A percentile compares a stretch with the other conserved stretches of the same genome.
Conservation (phyloP, 92 coral and sea anemone species). For the Pocillopora meandrina region DNA sequence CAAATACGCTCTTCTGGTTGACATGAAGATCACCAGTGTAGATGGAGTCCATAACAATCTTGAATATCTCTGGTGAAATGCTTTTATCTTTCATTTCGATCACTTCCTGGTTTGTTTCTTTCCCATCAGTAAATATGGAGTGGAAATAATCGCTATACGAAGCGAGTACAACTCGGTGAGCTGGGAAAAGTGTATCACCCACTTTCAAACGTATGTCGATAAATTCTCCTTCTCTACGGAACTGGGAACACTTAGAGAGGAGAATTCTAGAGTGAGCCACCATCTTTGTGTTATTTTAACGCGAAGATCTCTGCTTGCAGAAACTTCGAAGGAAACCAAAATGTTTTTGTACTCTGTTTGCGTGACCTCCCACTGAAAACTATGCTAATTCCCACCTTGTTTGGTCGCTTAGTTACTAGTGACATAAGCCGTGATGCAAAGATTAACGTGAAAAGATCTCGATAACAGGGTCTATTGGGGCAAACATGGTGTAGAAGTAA, state of each 20-base stretch:
- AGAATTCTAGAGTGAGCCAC: background rate
- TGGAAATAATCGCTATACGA: constrained; percentile 9
- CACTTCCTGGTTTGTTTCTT: constrained; percentile 8
- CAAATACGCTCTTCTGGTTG: constrained; percentile 51
- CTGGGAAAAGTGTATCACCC: background rate
- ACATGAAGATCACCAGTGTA: constrained; percentile 63
- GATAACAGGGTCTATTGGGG: too few species aligned
- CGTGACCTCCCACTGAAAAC: too few species aligned
- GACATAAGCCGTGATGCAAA: too few species aligned
- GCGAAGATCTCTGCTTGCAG: too few species aligned
- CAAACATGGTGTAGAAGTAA: too few species aligned
- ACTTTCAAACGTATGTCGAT: constrained; percentile 3
- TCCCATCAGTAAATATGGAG: background rate
- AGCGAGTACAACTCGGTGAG: constrained; percentile 3
- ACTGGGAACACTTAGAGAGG: background rate
- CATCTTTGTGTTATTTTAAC: background rate
- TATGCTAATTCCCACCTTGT: too few species aligned
- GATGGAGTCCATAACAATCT: constrained; percentile 59
- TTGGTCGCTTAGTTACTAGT: too few species aligned
- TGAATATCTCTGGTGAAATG: constrained; percentile 46
- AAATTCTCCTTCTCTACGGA: background rate
- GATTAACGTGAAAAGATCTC: too few species aligned
- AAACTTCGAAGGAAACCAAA: too few species aligned
- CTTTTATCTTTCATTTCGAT: constrained; percentile 21
- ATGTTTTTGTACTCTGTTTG: too few species aligned